Evolutionary conservation across 2,888 invertebrate species (phyloP), one percentile per base, ranked within the genome.

Genomic region (Ephialtes manifestator): DNA sequence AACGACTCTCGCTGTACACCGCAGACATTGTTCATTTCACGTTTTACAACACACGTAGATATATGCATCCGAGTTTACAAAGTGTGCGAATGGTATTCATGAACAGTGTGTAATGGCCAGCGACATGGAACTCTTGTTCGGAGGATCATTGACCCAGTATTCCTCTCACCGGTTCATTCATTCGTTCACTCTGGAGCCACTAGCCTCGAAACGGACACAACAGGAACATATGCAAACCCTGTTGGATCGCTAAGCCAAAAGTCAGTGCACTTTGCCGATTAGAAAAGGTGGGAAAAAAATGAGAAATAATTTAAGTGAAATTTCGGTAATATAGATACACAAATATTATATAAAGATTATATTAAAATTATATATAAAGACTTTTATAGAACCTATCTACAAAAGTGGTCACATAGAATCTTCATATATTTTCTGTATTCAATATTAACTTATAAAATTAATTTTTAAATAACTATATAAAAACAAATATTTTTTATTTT

Each of bases 71-170:
- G 24, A 46, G 71, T 60, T 28, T 51, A 46, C 55, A 46, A 63
- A 43, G 28, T 43, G 48, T 53, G n/a, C 70, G 39, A 63, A 13
- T n/a, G 46, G 28, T n/a, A 68, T 48, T 65, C 39, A 58, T 43
- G 58, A 15, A 20, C 28, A 51, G n/a, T n/a, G 31, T 35, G 15
- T 48, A 71, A 53, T 70, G 65, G n/a, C 58, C 39, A 35, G 55
- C n/a, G 67, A 20, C 13, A 31, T 46, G 39, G 31, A 63, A 72
- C 77, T 67, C 70, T 35, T 35, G 77, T 67, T 35, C 20, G 65
- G 51, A 60, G 78, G 60, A 78, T 78, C 78, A 53, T 78, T 78
- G 78, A 83, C 78, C 78, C 72, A 78, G 78, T 68, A 74, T 68
- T 55, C 46, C 67, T 11, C 67, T 60, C 55, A 31, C 24, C 28